These are phyloP conservation scores for Sminthurinus aureus DNA, from an alignment of 2,888 invertebrate genomes.

Conservation along the genomic window DNA sequence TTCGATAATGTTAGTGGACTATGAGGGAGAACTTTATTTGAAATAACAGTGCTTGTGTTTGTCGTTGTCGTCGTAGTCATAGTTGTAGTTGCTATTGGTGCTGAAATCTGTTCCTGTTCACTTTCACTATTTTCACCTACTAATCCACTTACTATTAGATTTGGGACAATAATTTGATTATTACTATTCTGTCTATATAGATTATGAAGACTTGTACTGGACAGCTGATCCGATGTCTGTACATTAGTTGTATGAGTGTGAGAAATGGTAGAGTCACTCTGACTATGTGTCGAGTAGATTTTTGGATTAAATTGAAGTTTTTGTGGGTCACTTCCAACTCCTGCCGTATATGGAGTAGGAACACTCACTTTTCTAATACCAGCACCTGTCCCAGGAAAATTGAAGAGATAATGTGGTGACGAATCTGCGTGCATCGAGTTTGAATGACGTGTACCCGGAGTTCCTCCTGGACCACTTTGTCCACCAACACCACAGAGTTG, in stretches of 20 bases:
- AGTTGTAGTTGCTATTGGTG: neutral
- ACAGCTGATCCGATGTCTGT: slow-evolving; percentile 34
- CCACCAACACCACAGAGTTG: slow-evolving; percentile 44
- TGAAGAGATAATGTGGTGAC: neutral
- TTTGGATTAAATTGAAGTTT: slow-evolving; percentile 50
- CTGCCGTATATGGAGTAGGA: neutral
- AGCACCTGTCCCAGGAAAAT: neutral
- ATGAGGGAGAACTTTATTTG: neutral
- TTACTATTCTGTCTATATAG: slow-evolving; percentile 45
- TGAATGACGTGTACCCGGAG: neutral
- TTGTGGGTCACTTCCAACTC: slow-evolving; percentile 12
- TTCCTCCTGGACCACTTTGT: slow-evolving; percentile 44
- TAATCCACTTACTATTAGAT: slow-evolving; percentile 23
- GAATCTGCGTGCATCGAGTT: neutral
- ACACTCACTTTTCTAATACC: slow-evolving; percentile 2
- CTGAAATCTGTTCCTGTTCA: neutral
- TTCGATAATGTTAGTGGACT: neutral
- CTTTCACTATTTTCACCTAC: neutral
- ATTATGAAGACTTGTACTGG: slow-evolving; percentile 54
- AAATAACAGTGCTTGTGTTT: neutral
- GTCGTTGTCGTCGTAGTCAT: too few species aligned
- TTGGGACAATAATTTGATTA: slow-evolving; percentile 35
- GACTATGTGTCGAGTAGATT: slow-evolving; percentile 52
- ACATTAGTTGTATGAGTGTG: slow-evolving; percentile 41
- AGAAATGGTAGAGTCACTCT: slow-evolving; percentile 55